A percentile compares a stretch with the other conserved stretches of the same genome.
Conservation (phyloP, 2,888 invertebrate genomes). For the Volucella zonaria region DNA sequence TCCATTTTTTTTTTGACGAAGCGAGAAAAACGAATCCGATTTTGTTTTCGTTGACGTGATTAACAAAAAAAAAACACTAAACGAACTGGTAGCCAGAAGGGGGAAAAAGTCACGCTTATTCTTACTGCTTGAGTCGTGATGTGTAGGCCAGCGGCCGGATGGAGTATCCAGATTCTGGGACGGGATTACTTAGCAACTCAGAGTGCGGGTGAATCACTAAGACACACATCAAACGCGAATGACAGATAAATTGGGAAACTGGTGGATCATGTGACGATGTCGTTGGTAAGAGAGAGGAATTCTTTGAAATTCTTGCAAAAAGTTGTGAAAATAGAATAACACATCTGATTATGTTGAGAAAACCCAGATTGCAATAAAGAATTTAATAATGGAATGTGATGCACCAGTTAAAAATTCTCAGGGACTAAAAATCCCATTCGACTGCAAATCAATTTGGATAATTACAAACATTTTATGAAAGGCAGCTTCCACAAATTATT, state of each 20-base stretch:
- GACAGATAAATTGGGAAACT: conserved; percentile 37
- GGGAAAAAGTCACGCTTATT: no score
- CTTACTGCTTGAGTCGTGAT: not conserved
- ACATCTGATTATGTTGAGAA: no score
- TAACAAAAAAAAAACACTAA: conserved; percentile 32
- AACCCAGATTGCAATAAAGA: no score
- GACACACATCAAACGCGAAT: conserved; percentile 5
- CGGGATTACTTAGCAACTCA: conserved; percentile 31
- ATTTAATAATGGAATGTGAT: no score
- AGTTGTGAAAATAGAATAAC: not conserved
- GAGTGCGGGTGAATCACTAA: conserved; percentile 53
- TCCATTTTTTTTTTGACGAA: conserved; percentile 49
- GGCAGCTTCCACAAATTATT: no score
- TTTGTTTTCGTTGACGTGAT: conserved; percentile 70
- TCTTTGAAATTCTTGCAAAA: not conserved
- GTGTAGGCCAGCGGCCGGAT: conserved; percentile 42
- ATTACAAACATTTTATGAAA: no score
- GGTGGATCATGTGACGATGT: conserved; percentile 44
- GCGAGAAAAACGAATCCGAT: conserved; percentile 67
- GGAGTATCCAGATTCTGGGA: conserved; percentile 36
- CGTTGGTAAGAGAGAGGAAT: not conserved
- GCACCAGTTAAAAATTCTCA: no score
- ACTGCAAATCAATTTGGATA: no score
- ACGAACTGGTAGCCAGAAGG: not conserved
- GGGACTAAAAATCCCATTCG: no score